Evolutionary conservation across 2,888 invertebrate species (phyloP), one percentile per base, ranked within the genome.

Genomic region (Oscheius myriophilus): DNA sequence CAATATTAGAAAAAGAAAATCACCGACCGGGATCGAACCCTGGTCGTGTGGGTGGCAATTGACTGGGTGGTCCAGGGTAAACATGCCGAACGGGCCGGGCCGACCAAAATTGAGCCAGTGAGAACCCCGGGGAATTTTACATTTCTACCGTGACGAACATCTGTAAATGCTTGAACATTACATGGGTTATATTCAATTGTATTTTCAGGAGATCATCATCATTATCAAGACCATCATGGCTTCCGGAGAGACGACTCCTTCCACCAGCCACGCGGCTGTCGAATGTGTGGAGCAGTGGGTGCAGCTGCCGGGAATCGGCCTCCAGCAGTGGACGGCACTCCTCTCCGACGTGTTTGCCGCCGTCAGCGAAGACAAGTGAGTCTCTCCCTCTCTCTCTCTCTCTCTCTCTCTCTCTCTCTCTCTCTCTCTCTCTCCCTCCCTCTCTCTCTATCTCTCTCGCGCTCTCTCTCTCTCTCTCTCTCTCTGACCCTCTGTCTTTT

Each of bases 221-320:
- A 74, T 82, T 14, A 69, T 82, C 11, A 59, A 72, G 7, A 73
- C 80, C 2, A 81, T 82, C 1, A 67, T 82, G 21, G 14, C 63
- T 69, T 12, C 76, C 67, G n/a, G 67, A 73, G 79, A 80, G 26
- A 72, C 79, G 25, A 67, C 79, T 16, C 71, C 82, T 12, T 79
- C 81, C 12, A 69, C 77, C 3, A 70, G 74, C 41, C 82, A 82
- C 57, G 81, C 83, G 14, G 83, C 83, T 11, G 77, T 83, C 1
- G 83, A 82, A 59, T 83, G 83, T 67, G 81, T 83, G 25, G 83
- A 83, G 63, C 74, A 76, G 49, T 83, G 83, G 83, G 55, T 82
- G 54, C 75, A 80, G 43, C 55, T 83, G 43, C 83, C 83, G 14
- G 82, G 81, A 65, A 64, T 72, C 4, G 53, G 55, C 11, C 70